Evolutionary conservation across 2,797 vertebrate genomes (phyloP).

Genomic region (Pelobates cultripes): DNA sequence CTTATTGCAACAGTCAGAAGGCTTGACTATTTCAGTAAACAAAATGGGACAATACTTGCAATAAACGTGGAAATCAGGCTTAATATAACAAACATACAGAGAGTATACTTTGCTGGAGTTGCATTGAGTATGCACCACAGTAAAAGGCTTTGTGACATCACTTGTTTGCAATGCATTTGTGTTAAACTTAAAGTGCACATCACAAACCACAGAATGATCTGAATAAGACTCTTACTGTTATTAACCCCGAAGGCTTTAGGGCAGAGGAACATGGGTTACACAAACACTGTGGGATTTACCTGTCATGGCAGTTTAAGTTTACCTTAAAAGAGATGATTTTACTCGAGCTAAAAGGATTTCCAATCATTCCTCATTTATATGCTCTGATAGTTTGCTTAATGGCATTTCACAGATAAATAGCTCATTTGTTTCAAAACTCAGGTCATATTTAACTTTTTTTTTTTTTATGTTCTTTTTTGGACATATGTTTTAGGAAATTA

Average conservation of each 20-base stretch:
- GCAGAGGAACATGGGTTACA: constrained; percentile 50
- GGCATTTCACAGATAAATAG: constrained; percentile 1
- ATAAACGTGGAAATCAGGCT: too few species aligned
- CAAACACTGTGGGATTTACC: constrained; percentile 53
- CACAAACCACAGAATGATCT: constrained; percentile 16
- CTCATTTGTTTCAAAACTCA: not conserved
- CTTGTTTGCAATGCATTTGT: constrained; percentile 34
- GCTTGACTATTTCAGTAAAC: too few species aligned
- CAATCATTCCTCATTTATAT: constrained; percentile 27
- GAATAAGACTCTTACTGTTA: constrained; percentile 21
- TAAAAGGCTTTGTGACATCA: constrained; percentile 30
- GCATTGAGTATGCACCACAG: not conserved
- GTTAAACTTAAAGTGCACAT: constrained; percentile 45
- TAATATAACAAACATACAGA: too few species aligned
- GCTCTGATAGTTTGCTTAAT: not conserved
- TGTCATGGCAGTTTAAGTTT: constrained; percentile 39
- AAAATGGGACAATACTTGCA: too few species aligned
- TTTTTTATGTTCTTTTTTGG: not conserved
- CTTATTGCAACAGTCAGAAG: too few species aligned
- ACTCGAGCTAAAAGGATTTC: constrained; percentile 51
- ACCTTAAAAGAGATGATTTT: constrained; percentile 34
- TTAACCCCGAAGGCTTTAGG: constrained; percentile 34
- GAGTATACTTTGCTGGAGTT: not conserved
- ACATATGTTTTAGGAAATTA: too few species aligned
- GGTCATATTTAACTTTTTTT: not conserved